Evolutionary conservation across 2,113 vertebrate genomes (phyloP).

Genomic region (Halcyon senegalensis): DNA sequence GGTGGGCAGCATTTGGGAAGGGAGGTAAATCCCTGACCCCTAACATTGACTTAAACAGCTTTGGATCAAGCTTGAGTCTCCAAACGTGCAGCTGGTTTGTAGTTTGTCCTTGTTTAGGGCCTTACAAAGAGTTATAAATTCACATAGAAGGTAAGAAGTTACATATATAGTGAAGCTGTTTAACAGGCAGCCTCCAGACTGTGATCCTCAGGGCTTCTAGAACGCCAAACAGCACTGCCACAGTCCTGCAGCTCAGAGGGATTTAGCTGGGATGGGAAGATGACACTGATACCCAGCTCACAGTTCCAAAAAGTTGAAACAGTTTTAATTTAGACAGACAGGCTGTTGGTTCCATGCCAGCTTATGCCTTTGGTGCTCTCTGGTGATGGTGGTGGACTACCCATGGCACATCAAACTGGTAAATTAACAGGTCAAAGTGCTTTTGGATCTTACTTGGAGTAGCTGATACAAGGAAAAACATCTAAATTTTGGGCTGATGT

Average conservation of each 20-base stretch:
- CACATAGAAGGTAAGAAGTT: neutral
- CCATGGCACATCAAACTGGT: neutral
- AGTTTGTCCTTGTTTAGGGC: neutral
- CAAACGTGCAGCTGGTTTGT: neutral
- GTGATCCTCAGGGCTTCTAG: accelerated
- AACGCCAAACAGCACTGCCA: neutral
- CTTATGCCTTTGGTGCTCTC: neutral
- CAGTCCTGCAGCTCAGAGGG: neutral
- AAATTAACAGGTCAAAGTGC: neutral
- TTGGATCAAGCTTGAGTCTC: neutral
- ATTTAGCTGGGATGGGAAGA: neutral
- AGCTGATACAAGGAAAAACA: neutral
- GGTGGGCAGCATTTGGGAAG: neutral
- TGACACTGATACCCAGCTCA: neutral
- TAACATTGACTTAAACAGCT: neutral
- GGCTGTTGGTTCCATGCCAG: neutral
- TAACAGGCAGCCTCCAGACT: neutral
- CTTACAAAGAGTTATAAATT: neutral
- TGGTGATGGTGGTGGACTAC: neutral
- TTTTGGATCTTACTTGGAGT: neutral
- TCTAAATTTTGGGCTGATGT: neutral
- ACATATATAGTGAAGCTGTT: neutral
- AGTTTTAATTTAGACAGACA: neutral
- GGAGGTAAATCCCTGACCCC: neutral
- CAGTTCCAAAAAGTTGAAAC: neutral